phyloP scores from a whole-genome alignment of 2,797 vertebrate species.

The Neosilurus hyrtlii region DNA sequence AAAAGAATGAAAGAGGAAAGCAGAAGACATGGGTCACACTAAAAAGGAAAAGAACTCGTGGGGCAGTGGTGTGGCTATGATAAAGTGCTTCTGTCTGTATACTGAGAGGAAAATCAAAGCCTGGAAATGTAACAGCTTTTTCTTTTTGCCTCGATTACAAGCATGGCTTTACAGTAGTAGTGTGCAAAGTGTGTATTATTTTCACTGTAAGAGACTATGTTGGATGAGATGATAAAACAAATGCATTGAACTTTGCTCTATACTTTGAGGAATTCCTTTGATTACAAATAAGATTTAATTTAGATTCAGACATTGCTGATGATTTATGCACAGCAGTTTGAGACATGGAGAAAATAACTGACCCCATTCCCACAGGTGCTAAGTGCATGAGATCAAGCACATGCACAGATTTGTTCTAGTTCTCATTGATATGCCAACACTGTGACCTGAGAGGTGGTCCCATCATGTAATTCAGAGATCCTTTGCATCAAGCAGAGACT shows the following conservation, averaged over 20 bases:
- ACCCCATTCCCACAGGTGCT: neutral
- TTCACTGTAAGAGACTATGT: constrained; percentile 25
- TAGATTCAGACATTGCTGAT: constrained; percentile 13
- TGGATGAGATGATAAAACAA: constrained; percentile 29
- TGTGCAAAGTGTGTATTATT: constrained; percentile 14
- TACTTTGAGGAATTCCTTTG: neutral
- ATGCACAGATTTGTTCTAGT: constrained; percentile 49
- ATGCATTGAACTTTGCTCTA: constrained; percentile 30
- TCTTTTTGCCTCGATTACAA: constrained; percentile 31
- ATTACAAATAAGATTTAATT: neutral
- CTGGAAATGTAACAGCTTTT: constrained; percentile 50
- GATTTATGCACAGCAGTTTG: constrained; percentile 17
- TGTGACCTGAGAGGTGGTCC: constrained; percentile 49
- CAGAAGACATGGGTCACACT: constrained; percentile 38
- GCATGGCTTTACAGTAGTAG: constrained; percentile 31
- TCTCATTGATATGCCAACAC: constrained; percentile 40
- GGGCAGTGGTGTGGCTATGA: constrained; percentile 45
- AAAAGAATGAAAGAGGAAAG: constrained; percentile 24
- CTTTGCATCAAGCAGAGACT: constrained; percentile 58
- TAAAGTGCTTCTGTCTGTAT: constrained; percentile 47
- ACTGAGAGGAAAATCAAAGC: constrained; percentile 50
- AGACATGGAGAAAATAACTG: constrained; percentile 23
- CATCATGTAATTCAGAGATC: constrained; percentile 50
- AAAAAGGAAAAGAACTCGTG: constrained; percentile 30
- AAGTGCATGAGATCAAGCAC: neutral